These are phyloP conservation scores for Pollenia labialis DNA, from an alignment of 2,888 invertebrate genomes.

Conservation along the genomic window DNA sequence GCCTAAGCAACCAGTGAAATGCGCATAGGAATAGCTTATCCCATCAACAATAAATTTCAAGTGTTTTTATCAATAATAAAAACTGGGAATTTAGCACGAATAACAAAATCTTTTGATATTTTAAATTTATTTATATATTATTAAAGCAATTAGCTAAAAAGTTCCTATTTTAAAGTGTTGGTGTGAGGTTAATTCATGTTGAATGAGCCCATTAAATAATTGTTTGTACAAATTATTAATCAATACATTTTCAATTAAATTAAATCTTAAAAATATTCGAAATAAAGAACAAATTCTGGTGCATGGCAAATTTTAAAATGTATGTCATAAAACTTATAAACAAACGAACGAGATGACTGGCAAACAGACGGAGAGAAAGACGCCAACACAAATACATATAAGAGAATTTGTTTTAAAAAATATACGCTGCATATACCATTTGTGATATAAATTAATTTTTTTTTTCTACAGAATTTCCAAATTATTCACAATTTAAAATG, in stretches of 20 bases:
- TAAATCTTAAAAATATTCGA: not conserved
- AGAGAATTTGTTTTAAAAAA: not conserved
- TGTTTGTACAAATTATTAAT: not conserved
- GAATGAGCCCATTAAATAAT: conserved; percentile 5
- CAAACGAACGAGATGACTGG: not conserved
- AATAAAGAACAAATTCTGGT: not conserved
- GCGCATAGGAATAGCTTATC: too few species aligned
- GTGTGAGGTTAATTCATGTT: not conserved
- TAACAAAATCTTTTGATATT: too few species aligned
- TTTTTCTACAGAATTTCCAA: conserved; percentile 27
- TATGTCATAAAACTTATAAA: not conserved
- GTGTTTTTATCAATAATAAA: too few species aligned
- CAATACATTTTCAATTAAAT: conserved; percentile 9
- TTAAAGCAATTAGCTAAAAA: too few species aligned
- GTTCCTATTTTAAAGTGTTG: too few species aligned
- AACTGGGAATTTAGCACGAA: too few species aligned
- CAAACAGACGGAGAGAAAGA: not conserved
- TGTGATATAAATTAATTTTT: not conserved
- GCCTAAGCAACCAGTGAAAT: too few species aligned
- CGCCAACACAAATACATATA: not conserved
- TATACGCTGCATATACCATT: too few species aligned
- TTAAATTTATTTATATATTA: too few species aligned
- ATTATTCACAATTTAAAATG: conserved; percentile 38
- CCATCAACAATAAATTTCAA: too few species aligned
- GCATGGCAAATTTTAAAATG: conserved; percentile 8